Percentiles rank a stretch among this genome's conserved stretches.
Evolutionary conservation across 2,888 invertebrate species (phyloP).

Genomic region (Aleiodes testaceus): DNA sequence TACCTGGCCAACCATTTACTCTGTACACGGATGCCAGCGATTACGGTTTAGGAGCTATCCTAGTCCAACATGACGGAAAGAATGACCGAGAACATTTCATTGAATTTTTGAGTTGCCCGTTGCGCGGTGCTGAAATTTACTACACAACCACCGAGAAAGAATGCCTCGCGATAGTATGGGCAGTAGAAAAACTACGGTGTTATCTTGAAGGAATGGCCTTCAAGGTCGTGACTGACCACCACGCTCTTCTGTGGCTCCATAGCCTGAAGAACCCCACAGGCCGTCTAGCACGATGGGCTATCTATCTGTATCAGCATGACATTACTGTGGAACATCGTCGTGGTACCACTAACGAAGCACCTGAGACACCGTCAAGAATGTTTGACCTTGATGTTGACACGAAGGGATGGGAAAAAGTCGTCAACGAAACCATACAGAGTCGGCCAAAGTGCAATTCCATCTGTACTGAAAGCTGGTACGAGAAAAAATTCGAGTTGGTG

Average conservation of each 20-base stretch:
- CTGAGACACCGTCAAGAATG: constrained; percentile 38
- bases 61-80: constrained; percentile 42
- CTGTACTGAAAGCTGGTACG: constrained; percentile 11
- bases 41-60: constrained; percentile 47
- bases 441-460: not conserved
- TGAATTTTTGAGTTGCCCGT: constrained; percentile 44
- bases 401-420: not conserved
- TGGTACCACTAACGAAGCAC: constrained; percentile 40
- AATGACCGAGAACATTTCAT: constrained; percentile 41
- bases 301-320: constrained; percentile 35
- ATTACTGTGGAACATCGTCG: constrained; percentile 33
- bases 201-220: constrained; percentile 39
- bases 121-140: constrained; percentile 43
- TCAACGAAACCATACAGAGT: not conserved
- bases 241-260: constrained; percentile 49
- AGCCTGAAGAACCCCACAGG: constrained; percentile 42
- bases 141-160: constrained; percentile 43
- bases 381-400: constrained; percentile 40
- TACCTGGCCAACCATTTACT: constrained; percentile 41
- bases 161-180: constrained; percentile 33
- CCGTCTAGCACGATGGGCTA: constrained; percentile 46
- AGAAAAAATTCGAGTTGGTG: constrained; percentile 8
- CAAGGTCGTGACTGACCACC: constrained; percentile 45
- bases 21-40: constrained; percentile 48
- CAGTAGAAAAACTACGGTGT: not conserved